Evolutionary conservation across 2,797 vertebrate genomes (phyloP), one percentile per base, ranked within the genome.

Genomic region (Anolis apletophallus): DNA sequence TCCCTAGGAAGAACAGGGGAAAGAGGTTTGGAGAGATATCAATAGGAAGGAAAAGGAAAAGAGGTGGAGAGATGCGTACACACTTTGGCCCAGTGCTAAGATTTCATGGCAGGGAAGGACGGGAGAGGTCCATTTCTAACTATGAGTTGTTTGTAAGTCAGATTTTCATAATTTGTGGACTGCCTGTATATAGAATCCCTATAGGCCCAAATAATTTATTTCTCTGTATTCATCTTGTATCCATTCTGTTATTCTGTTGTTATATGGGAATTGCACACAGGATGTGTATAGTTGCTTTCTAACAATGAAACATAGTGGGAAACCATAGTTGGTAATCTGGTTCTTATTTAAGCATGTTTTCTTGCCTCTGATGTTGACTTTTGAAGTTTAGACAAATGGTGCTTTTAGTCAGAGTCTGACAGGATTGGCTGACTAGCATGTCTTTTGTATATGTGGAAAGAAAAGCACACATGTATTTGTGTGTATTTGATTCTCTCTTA

Each of bases 341-440:
- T 90, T 93, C 80, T 74, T 87, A 89, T 92, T 91, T 84, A 90
- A 93, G 12, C 61, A 90, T 67, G 89, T 91, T 90, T 55, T 68
- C 46, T 54, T 82, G 16, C 82, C 26, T 93, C 64, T 80, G 78
- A 91, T 73, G 91, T 92, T 79, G 86, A 5, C 68, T 95, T 91
- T 94, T 94, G 94, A 95, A 94, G 88, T 93, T 83, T 82, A 94
- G 92, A 93, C 78, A 89, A 93, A 93, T 93, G 83, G 91, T 17
- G 91, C 83, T 50, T 81, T 59, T 86, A 81, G 61, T 87, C 88
- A 78, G 83, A 80, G 81, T 94, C 59, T 88, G 84, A 82, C 88
- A 85, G 84, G 88, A 90, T 87, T 90, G 81, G 57, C 80, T 46
- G 73, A n/a, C 36, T 55, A 55, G 13, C 23, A 36, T 32, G 85